Base-by-base conservation (phyloP, 2,797 vertebrate genomes). In the Meda fulgida region DNA sequence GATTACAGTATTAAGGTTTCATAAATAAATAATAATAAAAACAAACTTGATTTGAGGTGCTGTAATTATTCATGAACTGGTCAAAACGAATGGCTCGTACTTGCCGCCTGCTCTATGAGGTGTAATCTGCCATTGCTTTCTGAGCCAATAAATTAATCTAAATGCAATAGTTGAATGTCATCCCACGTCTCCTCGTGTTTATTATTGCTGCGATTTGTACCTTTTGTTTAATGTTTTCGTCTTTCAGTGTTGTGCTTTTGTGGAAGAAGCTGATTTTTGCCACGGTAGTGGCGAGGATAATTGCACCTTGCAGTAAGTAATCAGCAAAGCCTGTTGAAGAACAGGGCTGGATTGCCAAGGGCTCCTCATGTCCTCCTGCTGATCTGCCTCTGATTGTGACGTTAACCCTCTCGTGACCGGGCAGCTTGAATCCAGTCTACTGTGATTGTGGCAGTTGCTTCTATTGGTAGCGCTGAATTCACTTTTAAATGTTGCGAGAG, bases 1-100 rank as follows among this genome's bases (percentile, higher is more conserved):
- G 94, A 94, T 93, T 90, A 91, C 94, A 94, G 94, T 95, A 94
- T 95, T 95, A 90, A 88, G 92, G 91, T 94, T 95, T 96, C 92
- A 92, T 93, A 94, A 95, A 95, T 94, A 94, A 95, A 95, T 91
- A 91, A 91, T 91, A 90, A 88, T 31, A 77, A 80, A 79, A 76
- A 90, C n/a, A 81, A 85, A 92, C 89, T 91, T 21, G 38, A 89
- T 89, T 88, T 79, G 89, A 88, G 87, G 65, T 89, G 87, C 80
- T 89, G 76, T 87, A 69, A 81, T 85, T 83, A 89, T 89, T 89
- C 85, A 73, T 51, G 34, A 72, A 51, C 77, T 85, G 84, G 70
- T 51, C 72, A 26, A 82, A 80, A 79, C 23, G 5, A 77, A 70
- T 46, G 71, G 63, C 65, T 76, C n/a, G 79, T 66, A 85, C 78